phyloP scores from a whole-genome alignment of 2,113 vertebrate species.

The Oostethus manadensis region DNA sequence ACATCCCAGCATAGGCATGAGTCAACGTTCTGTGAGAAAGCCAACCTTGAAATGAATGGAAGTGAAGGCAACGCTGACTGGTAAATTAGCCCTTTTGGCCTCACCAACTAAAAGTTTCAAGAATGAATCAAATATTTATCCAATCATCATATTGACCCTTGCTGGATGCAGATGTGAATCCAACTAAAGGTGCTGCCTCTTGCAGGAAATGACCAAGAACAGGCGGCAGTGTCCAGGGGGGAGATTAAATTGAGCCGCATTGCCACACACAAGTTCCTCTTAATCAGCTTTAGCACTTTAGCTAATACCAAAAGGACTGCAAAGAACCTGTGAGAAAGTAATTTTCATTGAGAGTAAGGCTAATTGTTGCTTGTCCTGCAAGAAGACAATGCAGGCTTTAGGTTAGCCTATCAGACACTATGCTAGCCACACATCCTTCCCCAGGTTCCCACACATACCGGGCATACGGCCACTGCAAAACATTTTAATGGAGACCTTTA shows the following conservation, averaged over 20 bases:
- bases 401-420: conserved; percentile 26
- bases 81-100: too few species aligned
- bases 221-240: conserved; percentile 23
- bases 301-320: conserved; percentile 60
- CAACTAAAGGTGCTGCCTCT: not conserved
- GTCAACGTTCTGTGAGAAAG: too few species aligned
- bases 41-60: too few species aligned
- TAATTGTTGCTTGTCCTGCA: conserved; percentile 41
- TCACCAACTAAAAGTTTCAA: too few species aligned
- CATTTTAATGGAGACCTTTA: conserved; percentile 25
- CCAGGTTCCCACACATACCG: conserved; percentile 34
- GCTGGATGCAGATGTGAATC: too few species aligned
- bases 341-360: conserved; percentile 43
- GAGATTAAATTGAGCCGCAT: conserved; percentile 44
- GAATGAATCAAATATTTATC: too few species aligned
- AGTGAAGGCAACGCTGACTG: too few species aligned
- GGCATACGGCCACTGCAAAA: conserved; percentile 25
- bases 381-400: conserved; percentile 43
- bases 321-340: conserved; percentile 69
- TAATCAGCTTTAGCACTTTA: conserved; percentile 70
- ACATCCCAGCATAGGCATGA: too few species aligned
- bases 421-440: conserved; percentile 20
- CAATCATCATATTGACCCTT: too few species aligned
- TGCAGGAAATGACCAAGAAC: conserved; percentile 27
- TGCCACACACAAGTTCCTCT: conserved; percentile 48